These are phyloP conservation scores for Meles meles DNA, from an alignment of 2,113 vertebrate genomes.

Conservation along the genomic window DNA sequence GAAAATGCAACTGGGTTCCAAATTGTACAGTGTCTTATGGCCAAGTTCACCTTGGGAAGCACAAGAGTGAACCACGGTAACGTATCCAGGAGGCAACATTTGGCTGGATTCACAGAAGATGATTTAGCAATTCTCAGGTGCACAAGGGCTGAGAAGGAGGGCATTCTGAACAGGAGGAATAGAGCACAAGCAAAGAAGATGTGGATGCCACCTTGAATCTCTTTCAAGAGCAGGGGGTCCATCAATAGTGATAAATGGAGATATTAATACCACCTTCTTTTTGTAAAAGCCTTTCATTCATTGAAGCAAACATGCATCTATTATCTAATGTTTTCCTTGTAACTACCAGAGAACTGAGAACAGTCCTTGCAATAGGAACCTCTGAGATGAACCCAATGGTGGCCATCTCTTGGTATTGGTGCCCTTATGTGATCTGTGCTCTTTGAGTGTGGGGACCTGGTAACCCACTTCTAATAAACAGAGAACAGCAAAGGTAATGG, in stretches of 20 bases:
- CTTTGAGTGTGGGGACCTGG: neutral
- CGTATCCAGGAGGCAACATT: neutral
- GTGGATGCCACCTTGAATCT: neutral
- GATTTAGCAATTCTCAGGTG: conserved; percentile 27
- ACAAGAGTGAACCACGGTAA: neutral
- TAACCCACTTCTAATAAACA: neutral
- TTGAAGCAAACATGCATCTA: neutral
- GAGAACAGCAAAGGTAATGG: neutral
- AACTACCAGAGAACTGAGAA: neutral
- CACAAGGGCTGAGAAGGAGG: neutral
- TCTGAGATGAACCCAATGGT: neutral
- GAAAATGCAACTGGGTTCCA: conserved; percentile 5
- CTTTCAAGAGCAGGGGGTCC: neutral
- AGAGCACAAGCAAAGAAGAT: neutral
- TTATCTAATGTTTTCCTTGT: neutral
- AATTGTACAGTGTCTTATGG: neutral
- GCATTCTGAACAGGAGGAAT: neutral
- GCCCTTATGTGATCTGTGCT: neutral
- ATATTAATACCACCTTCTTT: neutral
- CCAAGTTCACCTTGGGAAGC: neutral
- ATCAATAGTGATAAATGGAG: neutral
- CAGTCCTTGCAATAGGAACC: neutral
- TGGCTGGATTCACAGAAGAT: neutral
- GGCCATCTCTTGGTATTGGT: neutral
- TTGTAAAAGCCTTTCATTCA: neutral